Base-by-base conservation (phyloP, 2,888 invertebrate species). In the Patella caerulea region DNA sequence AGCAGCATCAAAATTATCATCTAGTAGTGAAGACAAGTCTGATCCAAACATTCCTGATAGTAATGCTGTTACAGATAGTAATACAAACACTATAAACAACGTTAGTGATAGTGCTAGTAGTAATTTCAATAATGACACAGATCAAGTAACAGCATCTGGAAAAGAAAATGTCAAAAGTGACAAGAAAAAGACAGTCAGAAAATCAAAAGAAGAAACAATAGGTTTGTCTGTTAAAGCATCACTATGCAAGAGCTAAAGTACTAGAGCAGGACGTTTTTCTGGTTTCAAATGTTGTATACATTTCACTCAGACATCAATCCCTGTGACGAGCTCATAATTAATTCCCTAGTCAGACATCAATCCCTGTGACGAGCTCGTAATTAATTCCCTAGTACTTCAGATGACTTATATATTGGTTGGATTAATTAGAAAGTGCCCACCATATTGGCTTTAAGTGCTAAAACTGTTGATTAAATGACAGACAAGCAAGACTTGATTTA, bases 161-260 rank as follows among this genome's bases (percentile, higher is more conserved):
- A 45, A 45, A 45, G 45, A 45, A 55, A 65, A 59, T 24, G 17
- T 56, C 14, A 71, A 74, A 76, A 77, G 69, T 17, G 72, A 70
- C 34, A 19, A 72, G 53, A 72, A 80, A 52, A 77, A 73, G 45
- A 45, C 45, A 45, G 45, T 56, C 77, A 79, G 79, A 19, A 77
- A 73, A n/a, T 59, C 75, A n/a, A 82, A 81, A 72, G 83, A 84
- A 74, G 83, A 82, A 71, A 81, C 79, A 72, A 74, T 84, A 77
- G 84, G 84, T 84, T 79, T 74, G 78, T 34, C 53, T 17, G 45
- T 45, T 45, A 45, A 45, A 45, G 7, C 9, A 45, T 4, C 45
- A 45, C 45, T 45, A 45, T 45, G 7, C 45, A 1, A 45, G 45
- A 45, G 7, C 7, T 45, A 45, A 45, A 45, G 5, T 45, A 4